Evolutionary conservation across 2,797 vertebrate species (phyloP).

Genomic region (Scolopax bukidnonensis): DNA sequence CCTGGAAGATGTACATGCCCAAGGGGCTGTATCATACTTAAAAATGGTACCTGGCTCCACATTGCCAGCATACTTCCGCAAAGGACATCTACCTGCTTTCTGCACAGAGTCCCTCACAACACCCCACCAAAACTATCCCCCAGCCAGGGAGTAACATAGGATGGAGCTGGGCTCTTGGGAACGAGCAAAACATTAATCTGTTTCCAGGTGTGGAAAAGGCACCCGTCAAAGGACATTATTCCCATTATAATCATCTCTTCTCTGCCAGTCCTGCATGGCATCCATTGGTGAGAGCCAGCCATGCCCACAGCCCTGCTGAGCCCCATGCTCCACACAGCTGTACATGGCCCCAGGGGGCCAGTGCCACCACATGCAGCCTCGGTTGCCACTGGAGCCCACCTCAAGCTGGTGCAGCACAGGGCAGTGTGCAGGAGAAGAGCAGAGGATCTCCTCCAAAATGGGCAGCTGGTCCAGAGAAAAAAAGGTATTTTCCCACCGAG

Average conservation of each 20-base stretch:
- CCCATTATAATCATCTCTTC: no score
- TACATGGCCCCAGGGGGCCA: fast-evolving
- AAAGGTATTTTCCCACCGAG: background rate
- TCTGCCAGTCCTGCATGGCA: background rate
- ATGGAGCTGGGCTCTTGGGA: background rate
- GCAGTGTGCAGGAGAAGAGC: fast-evolving
- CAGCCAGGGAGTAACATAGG: background rate
- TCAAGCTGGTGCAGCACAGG: background rate
- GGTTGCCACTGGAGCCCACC: fast-evolving
- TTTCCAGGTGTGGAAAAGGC: background rate
- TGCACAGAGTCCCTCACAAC: fast-evolving
- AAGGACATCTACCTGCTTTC: background rate
- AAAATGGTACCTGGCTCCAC: background rate
- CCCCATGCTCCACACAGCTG: background rate
- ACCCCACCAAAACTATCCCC: fast-evolving
- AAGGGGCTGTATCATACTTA: background rate
- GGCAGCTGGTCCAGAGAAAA: fast-evolving
- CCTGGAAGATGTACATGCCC: background rate
- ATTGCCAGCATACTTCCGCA: background rate
- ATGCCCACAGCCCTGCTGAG: fast-evolving
- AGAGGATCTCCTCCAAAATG: background rate
- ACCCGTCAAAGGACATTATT: background rate
- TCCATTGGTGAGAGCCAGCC: fast-evolving
- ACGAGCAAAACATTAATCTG: background rate
- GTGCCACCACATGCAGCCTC: fast-evolving